Percentiles rank a stretch among this genome's conserved stretches.
Conservation (phyloP, 2,888 invertebrate species). For the Amblyjoppa fuscipennis region DNA sequence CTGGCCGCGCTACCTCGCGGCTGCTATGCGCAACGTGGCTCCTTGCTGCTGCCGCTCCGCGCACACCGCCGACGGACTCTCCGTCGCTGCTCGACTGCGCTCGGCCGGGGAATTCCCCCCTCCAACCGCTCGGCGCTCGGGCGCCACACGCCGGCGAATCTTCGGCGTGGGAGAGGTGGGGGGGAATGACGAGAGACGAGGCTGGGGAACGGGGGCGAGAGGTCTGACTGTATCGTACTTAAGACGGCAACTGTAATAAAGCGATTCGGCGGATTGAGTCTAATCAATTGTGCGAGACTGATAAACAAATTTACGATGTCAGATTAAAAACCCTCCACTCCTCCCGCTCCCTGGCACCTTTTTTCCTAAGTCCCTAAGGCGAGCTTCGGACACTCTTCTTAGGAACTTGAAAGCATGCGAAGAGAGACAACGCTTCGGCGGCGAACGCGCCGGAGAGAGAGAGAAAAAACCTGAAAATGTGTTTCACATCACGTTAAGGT, state of each 20-base stretch:
- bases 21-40: conserved; percentile 62
- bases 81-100: conserved; percentile 13
- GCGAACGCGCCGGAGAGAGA: no score
- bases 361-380: no score
- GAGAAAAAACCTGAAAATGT: no score
- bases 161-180: background rate
- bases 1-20: conserved; percentile 65
- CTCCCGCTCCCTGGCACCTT: no score
- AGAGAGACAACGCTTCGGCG: no score
- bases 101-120: conserved; percentile 5
- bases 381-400: no score
- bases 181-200: background rate
- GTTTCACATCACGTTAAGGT: no score
- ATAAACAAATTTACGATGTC: conserved; percentile 1
- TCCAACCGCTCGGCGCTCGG: background rate
- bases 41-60: background rate
- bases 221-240: background rate
- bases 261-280: background rate
- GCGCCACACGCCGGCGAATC: conserved; percentile 38
- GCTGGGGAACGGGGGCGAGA: no score
- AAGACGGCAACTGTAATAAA: background rate
- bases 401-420: no score
- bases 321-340: background rate
- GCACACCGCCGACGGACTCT: background rate
- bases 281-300: background rate